These are phyloP conservation scores for Idaea biselata DNA, from an alignment of 2,888 invertebrate species.

Conservation along the genomic window DNA sequence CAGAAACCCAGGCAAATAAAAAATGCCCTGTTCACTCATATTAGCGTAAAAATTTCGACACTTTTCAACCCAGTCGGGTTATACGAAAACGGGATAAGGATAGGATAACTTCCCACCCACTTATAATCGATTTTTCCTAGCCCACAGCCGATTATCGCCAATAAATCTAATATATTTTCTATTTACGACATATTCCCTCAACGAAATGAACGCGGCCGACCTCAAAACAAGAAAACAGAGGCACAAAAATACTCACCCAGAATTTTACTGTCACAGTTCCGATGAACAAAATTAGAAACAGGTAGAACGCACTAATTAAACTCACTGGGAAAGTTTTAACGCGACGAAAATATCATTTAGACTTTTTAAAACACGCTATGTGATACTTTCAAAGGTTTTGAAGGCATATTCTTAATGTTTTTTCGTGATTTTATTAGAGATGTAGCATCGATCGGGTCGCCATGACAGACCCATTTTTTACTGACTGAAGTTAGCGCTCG, in stretches of 20 bases:
- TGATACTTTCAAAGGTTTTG: constrained; percentile 49
- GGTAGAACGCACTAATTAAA: constrained; percentile 69
- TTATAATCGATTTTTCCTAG: constrained; percentile 76
- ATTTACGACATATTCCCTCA: background rate
- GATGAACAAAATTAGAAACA: constrained; percentile 75
- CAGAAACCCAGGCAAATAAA: constrained; percentile 52
- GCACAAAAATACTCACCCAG: constrained; percentile 67
- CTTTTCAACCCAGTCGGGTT: constrained; percentile 59
- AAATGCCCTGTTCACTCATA: constrained; percentile 44
- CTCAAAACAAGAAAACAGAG: background rate
- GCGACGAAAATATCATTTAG: constrained; percentile 53
- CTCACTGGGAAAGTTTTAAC: constrained; percentile 56
- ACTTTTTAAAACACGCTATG: constrained; percentile 41
- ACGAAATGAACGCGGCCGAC: background rate
- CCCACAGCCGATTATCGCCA: constrained; percentile 35
- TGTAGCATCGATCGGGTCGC: constrained; percentile 73
- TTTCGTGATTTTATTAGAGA: constrained; percentile 63
- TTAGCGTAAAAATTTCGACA: constrained; percentile 59
- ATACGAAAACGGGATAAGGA: constrained; percentile 57
- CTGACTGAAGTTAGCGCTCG: constrained; percentile 64
- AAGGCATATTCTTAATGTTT: constrained; percentile 72
- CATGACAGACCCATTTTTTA: constrained; percentile 74
- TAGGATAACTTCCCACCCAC: constrained; percentile 70
- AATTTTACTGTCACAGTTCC: constrained; percentile 57
- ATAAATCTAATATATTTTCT: background rate